These are phyloP conservation scores for Osedax frankpressi DNA, from an alignment of 2,888 invertebrate species.

Conservation along the genomic window DNA sequence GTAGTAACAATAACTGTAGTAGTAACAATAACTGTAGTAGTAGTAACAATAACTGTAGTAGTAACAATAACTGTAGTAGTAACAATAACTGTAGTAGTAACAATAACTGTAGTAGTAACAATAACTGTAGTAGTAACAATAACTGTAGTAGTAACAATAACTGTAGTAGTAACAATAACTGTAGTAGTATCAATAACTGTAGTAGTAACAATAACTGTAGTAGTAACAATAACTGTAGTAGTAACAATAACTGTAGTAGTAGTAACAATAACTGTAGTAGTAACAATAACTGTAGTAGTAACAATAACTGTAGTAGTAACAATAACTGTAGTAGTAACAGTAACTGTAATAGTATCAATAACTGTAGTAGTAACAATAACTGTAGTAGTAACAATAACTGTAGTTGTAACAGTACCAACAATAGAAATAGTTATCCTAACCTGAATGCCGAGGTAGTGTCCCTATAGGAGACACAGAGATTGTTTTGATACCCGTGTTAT, in stretches of 20 bases:
- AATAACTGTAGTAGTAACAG: conserved; percentile 21
- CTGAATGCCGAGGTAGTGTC: too few relatives aligned
- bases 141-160: conserved; percentile 8
- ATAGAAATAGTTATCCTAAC: too few relatives aligned
- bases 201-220: conserved; percentile 17
- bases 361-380: conserved; percentile 18
- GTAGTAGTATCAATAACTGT: background rate
- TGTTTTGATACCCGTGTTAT: too few relatives aligned
- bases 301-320: conserved; percentile 19
- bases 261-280: conserved; percentile 18
- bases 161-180: conserved; percentile 15
- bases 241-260: conserved; percentile 17
- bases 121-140: conserved; percentile 19
- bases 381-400: conserved; percentile 13
- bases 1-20: conserved; percentile 16
- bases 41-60: conserved; percentile 12
- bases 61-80: conserved; percentile 18
- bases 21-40: conserved; percentile 19
- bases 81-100: conserved; percentile 19
- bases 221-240: conserved; percentile 16
- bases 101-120: conserved; percentile 18
- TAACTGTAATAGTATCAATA: conserved; percentile 14
- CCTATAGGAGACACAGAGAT: too few relatives aligned
- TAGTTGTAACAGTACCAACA: conserved; percentile 15
- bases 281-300: conserved; percentile 20